phyloP scores from a whole-genome alignment of 2,797 vertebrate species.

The Cryptoblepharus egeriae region DNA sequence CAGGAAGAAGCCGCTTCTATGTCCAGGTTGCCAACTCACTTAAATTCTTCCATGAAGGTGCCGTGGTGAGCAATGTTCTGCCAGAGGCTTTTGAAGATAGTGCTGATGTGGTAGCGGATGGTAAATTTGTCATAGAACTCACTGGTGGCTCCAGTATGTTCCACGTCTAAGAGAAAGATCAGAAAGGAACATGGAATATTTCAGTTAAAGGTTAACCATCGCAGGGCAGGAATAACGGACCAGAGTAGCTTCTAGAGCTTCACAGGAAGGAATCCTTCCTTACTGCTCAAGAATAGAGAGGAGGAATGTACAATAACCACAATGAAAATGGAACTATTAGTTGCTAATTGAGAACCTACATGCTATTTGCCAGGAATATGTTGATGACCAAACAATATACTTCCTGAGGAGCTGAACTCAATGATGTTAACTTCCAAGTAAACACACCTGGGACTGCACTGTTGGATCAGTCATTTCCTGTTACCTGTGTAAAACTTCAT shows the following conservation, averaged over 20 bases:
- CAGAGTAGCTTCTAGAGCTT: too few relatives aligned
- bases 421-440: too few relatives aligned
- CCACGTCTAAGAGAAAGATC: constrained; percentile 84
- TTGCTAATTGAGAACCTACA: too few relatives aligned
- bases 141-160: constrained; percentile 97
- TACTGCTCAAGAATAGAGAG: too few relatives aligned
- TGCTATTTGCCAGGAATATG: too few relatives aligned
- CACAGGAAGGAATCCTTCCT: too few relatives aligned
- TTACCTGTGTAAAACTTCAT: constrained; percentile 99
- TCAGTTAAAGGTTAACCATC: background rate
- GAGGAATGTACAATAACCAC: too few relatives aligned
- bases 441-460: too few relatives aligned
- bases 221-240: too few relatives aligned
- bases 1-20: background rate
- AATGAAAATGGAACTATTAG: too few relatives aligned
- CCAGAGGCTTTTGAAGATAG: constrained; percentile 99
- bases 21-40: constrained; percentile 83
- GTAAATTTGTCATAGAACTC: constrained; percentile 99
- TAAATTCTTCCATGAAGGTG: constrained; percentile 99
- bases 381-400: background rate
- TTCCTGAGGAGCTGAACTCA: too few relatives aligned
- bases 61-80: constrained; percentile 96
- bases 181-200: background rate
- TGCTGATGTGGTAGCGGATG: constrained; percentile 99
- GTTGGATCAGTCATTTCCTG: too few relatives aligned